Percentiles rank a stretch among this genome's conserved stretches.
These are phyloP conservation scores for Dolichoris vasculosae DNA, from an alignment of 1,140 invertebrate genomes.

Conservation along the genomic window DNA sequence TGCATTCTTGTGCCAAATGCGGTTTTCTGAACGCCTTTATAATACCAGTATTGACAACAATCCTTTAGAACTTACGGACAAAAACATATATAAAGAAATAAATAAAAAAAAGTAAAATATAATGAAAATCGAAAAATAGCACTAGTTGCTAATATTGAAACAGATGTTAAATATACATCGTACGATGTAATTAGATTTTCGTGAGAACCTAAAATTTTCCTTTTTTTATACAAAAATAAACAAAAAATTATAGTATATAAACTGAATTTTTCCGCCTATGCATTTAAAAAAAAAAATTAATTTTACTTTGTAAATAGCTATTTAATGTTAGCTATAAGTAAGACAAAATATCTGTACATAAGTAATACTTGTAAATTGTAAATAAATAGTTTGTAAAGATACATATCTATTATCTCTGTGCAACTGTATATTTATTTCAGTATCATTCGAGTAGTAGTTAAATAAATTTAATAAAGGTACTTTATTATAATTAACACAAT, in stretches of 20 bases:
- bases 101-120: not conserved
- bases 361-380: constrained; percentile 53
- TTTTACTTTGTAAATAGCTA: constrained; percentile 54
- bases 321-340: constrained; percentile 52
- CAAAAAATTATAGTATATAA: too few relatives aligned
- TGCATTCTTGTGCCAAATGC: constrained; percentile 53
- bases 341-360: constrained; percentile 51
- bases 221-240: constrained; percentile 44
- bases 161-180: constrained; percentile 29
- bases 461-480: constrained; percentile 44
- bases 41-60: constrained; percentile 49
- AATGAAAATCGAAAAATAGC: constrained; percentile 20
- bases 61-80: constrained; percentile 32
- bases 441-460: constrained; percentile 33
- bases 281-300: constrained; percentile 50
- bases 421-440: constrained; percentile 51
- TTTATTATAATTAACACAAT: constrained; percentile 41
- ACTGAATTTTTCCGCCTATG: constrained; percentile 45
- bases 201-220: constrained; percentile 15
- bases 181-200: constrained; percentile 37
- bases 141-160: constrained; percentile 18
- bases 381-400: constrained; percentile 52
- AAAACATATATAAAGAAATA: constrained; percentile 27
- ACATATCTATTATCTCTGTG: constrained; percentile 45
- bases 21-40: constrained; percentile 42